These are phyloP conservation scores for Pseudomyrmex cubaensis DNA, from an alignment of 1,140 invertebrate genomes.

Conservation along the genomic window DNA sequence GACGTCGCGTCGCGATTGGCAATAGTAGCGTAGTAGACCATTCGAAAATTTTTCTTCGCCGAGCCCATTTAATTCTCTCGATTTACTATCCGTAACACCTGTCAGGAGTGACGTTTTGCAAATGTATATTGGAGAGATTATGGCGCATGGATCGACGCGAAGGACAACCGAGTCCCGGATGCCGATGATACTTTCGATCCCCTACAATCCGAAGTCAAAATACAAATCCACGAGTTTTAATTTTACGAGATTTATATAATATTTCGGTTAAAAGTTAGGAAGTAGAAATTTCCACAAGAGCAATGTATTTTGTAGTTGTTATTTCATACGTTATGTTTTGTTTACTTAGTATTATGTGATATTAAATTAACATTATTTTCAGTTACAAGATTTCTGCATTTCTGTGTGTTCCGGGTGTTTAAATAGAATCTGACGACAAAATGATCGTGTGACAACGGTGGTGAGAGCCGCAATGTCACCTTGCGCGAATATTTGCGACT, in stretches of 20 bases:
- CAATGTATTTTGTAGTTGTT: neutral
- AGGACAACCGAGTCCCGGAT: neutral
- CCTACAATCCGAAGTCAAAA: constrained; percentile 3
- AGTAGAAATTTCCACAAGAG: neutral
- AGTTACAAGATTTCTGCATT: neutral
- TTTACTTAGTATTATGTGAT: no score
- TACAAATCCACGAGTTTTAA: constrained; percentile 23
- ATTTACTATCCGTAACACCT: constrained; percentile 59
- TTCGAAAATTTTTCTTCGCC: constrained; percentile 48
- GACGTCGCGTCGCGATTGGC: neutral
- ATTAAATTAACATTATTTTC: neutral
- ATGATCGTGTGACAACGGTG: constrained; percentile 71
- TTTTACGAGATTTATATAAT: constrained; percentile 7
- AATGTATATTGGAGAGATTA: constrained; percentile 18
- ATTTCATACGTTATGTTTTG: neutral
- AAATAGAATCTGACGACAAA: constrained; percentile 65
- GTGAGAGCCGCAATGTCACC: constrained; percentile 61
- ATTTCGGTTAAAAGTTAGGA: neutral
- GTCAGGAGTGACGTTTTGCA: constrained; percentile 43
- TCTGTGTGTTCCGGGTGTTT: constrained; percentile 26
- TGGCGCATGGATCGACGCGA: constrained; percentile 16
- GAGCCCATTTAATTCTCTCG: constrained; percentile 51
- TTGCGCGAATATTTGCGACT: constrained; percentile 67
- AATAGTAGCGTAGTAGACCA: constrained; percentile 23
- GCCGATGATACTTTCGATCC: constrained; percentile 16